A percentile compares a stretch with the other conserved stretches of the same genome.
Evolutionary conservation across 2,888 invertebrate species (phyloP).

Genomic region (Imbricaverruca yamaguchii): DNA sequence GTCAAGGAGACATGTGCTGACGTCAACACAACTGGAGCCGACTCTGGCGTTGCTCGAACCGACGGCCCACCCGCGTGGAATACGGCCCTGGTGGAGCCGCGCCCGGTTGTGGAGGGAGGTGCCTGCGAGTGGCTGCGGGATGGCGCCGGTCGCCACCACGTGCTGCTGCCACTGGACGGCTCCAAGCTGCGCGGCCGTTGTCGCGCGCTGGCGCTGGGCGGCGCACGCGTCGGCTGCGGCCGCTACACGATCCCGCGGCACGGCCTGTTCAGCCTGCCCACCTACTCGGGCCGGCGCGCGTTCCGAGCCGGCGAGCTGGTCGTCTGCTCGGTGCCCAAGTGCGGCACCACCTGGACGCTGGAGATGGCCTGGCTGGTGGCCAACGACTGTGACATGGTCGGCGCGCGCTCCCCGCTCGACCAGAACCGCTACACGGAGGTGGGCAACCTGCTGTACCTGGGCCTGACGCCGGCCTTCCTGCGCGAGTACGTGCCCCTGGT

Average conservation of each 20-base stretch:
- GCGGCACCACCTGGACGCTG: conserved; percentile 22
- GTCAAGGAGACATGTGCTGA: too few species aligned
- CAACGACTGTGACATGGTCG: conserved; percentile 17
- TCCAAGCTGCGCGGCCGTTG: neutral
- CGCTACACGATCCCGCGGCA: neutral
- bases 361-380: conserved; percentile 19
- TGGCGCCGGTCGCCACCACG: neutral
- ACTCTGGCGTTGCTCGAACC: too few species aligned
- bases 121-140: neutral
- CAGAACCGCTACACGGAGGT: conserved; percentile 17
- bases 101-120: too few species aligned
- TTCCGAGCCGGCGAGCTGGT: conserved; percentile 27
- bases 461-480: neutral
- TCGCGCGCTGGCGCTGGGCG: neutral
- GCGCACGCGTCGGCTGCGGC: neutral
- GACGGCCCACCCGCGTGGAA: too few species aligned
- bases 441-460: neutral
- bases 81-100: too few species aligned
- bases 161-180: neutral
- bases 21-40: too few species aligned
- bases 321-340: conserved; percentile 30
- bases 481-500: conserved; percentile 7
- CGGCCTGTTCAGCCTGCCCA: neutral
- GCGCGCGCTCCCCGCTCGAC: conserved; percentile 3
- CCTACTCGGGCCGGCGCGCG: neutral